These are phyloP conservation scores for Halichoeres trimaculatus DNA, from an alignment of 2,113 vertebrate species.

Conservation along the genomic window DNA sequence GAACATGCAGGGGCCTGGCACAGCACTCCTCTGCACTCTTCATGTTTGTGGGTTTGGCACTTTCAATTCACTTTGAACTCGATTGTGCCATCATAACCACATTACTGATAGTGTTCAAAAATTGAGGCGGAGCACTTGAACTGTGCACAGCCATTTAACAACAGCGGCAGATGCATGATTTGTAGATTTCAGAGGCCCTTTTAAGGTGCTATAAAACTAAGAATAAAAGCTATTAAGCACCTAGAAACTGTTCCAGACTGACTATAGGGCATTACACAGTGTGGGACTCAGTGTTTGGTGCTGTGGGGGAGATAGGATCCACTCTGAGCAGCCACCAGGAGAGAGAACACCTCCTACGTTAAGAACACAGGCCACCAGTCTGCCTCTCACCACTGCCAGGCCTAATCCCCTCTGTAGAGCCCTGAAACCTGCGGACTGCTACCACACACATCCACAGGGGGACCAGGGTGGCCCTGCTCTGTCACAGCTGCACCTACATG, in stretches of 20 bases:
- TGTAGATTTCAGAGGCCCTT: slow-evolving; percentile 37
- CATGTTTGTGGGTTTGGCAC: slow-evolving; percentile 32
- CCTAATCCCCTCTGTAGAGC: slow-evolving; percentile 64
- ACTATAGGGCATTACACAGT: slow-evolving; percentile 4
- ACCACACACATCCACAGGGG: slow-evolving; percentile 64
- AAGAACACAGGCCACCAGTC: slow-evolving; percentile 63
- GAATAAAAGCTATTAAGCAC: slow-evolving; percentile 33
- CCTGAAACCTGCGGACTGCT: slow-evolving; percentile 56
- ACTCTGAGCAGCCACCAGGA: slow-evolving; percentile 41
- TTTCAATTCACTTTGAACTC: slow-evolving; percentile 37
- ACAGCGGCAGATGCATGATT: slow-evolving; percentile 12
- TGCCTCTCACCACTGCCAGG: slow-evolving; percentile 48
- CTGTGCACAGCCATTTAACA: background rate
- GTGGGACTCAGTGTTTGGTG: slow-evolving; percentile 8
- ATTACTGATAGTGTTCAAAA: slow-evolving; percentile 28
- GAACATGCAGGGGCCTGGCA: slow-evolving; percentile 53
- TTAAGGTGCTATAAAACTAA: slow-evolving; percentile 48
- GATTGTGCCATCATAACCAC: slow-evolving; percentile 15
- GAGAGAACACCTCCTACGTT: slow-evolving; percentile 53
- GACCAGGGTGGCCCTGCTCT: slow-evolving; percentile 38
- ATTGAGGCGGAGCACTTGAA: slow-evolving; percentile 6
- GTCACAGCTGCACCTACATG: slow-evolving; percentile 27
- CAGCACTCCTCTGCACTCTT: slow-evolving; percentile 15
- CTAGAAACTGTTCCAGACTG: slow-evolving; percentile 25
- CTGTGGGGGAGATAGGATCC: slow-evolving; percentile 32